Evolutionary conservation across 1,140 invertebrate species (phyloP).

Genomic region (Neelides sp.): DNA sequence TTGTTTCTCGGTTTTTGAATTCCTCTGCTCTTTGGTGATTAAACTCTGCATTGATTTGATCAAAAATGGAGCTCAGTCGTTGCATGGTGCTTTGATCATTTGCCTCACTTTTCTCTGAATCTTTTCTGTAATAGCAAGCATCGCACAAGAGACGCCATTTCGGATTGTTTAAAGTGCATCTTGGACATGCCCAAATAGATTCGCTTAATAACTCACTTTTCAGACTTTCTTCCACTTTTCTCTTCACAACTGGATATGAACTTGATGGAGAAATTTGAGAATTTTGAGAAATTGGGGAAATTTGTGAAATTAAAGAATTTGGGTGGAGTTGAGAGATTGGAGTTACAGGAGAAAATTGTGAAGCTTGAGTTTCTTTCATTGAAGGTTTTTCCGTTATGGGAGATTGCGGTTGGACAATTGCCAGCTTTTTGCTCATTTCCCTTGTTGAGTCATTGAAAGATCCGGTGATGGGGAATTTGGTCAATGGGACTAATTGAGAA

Average conservation of each 20-base stretch:
- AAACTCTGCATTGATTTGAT: constrained; percentile 3
- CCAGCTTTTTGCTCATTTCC: constrained; percentile 24
- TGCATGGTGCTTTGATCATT: too few species aligned
- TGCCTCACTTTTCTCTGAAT: neutral
- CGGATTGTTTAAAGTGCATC: constrained; percentile 43
- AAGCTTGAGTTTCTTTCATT: neutral
- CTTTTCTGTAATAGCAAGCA: constrained; percentile 37
- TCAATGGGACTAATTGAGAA: too few species aligned
- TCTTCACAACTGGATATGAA: neutral
- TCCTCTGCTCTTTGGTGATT: neutral
- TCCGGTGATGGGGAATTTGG: too few species aligned
- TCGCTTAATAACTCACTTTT: too few species aligned
- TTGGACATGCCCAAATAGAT: constrained; percentile 44
- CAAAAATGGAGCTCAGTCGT: neutral
- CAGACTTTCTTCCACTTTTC: too few species aligned
- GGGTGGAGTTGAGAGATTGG: neutral
- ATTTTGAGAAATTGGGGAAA: neutral
- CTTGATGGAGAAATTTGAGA: neutral
- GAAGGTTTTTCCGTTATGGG: constrained; percentile 6
- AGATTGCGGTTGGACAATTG: constrained; percentile 26
- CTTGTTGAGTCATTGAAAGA: too few species aligned
- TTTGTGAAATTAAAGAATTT: neutral
- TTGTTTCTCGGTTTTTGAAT: neutral
- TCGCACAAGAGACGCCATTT: constrained; percentile 45
- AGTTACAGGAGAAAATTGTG: neutral